Conservation (phyloP, 2,888 invertebrate species). For the Myopa tessellatipennis region DNA sequence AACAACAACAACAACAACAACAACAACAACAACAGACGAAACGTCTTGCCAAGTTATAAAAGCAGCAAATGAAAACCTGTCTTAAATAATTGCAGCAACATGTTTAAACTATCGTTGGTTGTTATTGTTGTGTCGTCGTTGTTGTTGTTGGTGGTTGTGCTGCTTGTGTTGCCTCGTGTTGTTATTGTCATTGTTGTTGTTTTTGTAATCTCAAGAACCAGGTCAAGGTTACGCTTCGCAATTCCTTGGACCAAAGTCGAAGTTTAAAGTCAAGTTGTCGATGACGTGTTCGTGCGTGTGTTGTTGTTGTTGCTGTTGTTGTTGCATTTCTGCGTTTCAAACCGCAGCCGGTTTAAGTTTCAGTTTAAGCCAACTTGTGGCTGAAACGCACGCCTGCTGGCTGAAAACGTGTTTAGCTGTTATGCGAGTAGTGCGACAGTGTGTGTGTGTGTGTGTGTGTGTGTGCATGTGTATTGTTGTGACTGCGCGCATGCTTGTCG, state of each 20-base stretch:
- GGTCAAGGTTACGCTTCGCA: slow-evolving; percentile 64
- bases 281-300: slow-evolving; percentile 28
- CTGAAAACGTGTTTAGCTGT: slow-evolving; percentile 24
- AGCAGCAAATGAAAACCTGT: slow-evolving; percentile 37
- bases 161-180: slow-evolving; percentile 31
- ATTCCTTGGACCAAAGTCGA: slow-evolving; percentile 56
- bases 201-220: slow-evolving; percentile 66
- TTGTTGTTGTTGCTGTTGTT: slow-evolving; percentile 10
- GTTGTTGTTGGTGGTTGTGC: slow-evolving; percentile 27
- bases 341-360: slow-evolving; percentile 2
- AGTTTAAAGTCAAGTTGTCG: slow-evolving; percentile 59
- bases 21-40: not conserved
- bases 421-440: not conserved
- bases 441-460: not conserved
- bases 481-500: slow-evolving; percentile 12
- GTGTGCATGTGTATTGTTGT: not conserved
- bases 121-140: slow-evolving; percentile 24
- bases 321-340: slow-evolving; percentile 3
- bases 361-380: slow-evolving; percentile 42
- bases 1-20: not conserved
- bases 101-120: slow-evolving; percentile 27
- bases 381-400: not conserved
- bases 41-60: not conserved
- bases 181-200: slow-evolving; percentile 49
- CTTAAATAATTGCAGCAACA: slow-evolving; percentile 43